Percentiles rank a stretch among this genome's conserved stretches.
Evolutionary conservation across 2,113 vertebrate genomes (phyloP).

Genomic region (Lagopus muta): DNA sequence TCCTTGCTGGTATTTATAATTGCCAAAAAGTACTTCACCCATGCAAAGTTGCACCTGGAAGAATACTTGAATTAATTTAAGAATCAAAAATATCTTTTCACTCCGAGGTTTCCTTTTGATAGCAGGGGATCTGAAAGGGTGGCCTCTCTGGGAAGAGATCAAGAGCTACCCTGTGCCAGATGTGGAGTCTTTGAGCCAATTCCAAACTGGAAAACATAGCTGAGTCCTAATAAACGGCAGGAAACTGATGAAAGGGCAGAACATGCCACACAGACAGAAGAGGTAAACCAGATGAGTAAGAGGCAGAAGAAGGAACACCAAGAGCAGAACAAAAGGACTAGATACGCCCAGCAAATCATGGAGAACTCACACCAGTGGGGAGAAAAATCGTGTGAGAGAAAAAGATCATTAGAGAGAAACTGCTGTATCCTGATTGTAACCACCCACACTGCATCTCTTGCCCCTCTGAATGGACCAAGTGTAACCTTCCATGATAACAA

Average conservation of each 20-base stretch:
- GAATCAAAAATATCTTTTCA: neutral
- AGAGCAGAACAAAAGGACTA: neutral
- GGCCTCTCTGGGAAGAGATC: neutral
- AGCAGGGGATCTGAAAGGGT: neutral
- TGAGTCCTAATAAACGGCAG: neutral
- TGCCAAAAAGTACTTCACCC: neutral
- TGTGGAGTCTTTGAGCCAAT: neutral
- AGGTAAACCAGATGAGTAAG: neutral
- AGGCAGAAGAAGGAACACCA: neutral
- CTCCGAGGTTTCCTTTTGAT: neutral
- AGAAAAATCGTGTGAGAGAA: neutral
- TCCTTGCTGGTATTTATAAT: rapidly evolving
- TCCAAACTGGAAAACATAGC: neutral
- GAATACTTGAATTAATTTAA: neutral
- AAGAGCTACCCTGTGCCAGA: neutral
- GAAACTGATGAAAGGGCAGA: neutral
- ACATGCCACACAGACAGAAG: neutral
- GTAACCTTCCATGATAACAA: neutral
- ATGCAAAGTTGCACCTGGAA: neutral
- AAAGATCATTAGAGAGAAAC: rapidly evolving
- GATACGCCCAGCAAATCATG: neutral
- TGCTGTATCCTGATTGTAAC: rapidly evolving
- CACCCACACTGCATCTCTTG: rapidly evolving
- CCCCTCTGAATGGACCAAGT: neutral
- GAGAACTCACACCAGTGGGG: neutral